Evolutionary conservation across 35 echinoderm and acorn worm species (phyloP), one percentile per base, ranked within the genome.

Genomic region (Heliocidaris erythrogramma): DNA sequence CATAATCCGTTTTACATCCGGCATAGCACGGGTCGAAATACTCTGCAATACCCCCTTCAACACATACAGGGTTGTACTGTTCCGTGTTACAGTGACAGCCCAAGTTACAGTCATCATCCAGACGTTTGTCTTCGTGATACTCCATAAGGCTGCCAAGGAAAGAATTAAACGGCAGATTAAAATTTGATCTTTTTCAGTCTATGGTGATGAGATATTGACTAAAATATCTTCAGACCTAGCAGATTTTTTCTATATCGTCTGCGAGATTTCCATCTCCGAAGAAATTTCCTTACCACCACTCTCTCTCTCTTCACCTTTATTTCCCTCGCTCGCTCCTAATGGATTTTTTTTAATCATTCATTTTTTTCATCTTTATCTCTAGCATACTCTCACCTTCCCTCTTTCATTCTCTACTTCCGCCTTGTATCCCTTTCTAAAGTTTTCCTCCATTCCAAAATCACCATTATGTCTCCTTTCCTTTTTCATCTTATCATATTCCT

Each of bases 11-110:
- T 16, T 30, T 95, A 92, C 97, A 98, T 78, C 97, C 97, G 14
- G 97, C 97, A 48, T 95, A 88, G 71, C 97, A 98, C 0, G 97
- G 95, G 90, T 96, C 96, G 91, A 98, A 98, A 92, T 96, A 98
- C 59, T 96, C 94, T 9, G 91, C 91, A 14, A 96, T 35, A 14
- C 92, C 90, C 6, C 78, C 88, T 30, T 91, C 85, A 0, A 93
- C 86, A 65, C 97, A 98, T 14, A 98, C 97, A 14, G 97, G 97
- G 32, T 88, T 95, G 65, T 96, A 96, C 85, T 95, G 86, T 21
- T 94, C 94, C 7, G 96, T 95, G 47, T 92, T 92, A 48, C 97
- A 98, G 0, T 47, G 30, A 88, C 97, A 98, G 31, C 42, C 86
- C 48, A 49, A 61, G 85, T 95, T 95, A 84, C 97, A 98, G 3